Evolutionary conservation across 2,113 vertebrate genomes (phyloP).

Genomic region (Hoplias malabaricus): DNA sequence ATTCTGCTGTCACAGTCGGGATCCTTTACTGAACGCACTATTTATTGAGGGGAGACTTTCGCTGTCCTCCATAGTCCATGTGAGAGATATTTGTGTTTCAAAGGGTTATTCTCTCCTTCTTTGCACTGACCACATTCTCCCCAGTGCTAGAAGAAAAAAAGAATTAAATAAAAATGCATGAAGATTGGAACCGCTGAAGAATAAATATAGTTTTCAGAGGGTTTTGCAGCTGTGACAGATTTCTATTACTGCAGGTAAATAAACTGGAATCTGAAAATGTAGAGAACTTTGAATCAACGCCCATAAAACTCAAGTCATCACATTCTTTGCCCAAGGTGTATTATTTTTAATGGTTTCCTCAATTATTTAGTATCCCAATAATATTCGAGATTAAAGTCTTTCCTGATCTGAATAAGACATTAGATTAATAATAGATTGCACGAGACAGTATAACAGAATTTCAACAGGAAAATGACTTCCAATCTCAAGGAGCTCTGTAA

Average conservation of each 20-base stretch:
- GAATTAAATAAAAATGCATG: not conserved
- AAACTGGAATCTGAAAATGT: constrained; percentile 26
- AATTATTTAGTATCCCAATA: constrained; percentile 60
- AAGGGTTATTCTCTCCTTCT: constrained; percentile 17
- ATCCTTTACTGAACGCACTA: constrained; percentile 52
- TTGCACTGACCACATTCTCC: constrained; percentile 8
- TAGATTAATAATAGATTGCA: constrained; percentile 55
- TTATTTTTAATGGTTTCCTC: constrained; percentile 56
- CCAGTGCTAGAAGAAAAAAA: constrained; percentile 10
- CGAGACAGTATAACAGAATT: constrained; percentile 50
- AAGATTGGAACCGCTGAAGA: constrained; percentile 28
- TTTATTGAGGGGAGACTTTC: constrained; percentile 25
- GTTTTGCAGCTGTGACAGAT: constrained; percentile 18
- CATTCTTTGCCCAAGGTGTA: constrained; percentile 54
- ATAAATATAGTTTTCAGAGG: constrained; percentile 18
- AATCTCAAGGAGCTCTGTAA: not conserved
- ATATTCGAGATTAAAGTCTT: constrained; percentile 56
- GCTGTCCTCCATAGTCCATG: constrained; percentile 46
- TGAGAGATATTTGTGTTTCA: constrained; percentile 45
- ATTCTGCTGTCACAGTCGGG: constrained; percentile 67
- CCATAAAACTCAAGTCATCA: constrained; percentile 44
- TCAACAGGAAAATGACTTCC: constrained; percentile 32
- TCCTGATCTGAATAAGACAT: constrained; percentile 56
- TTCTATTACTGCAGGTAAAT: constrained; percentile 36
- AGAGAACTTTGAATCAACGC: constrained; percentile 31